These are phyloP conservation scores for Adoxophyes honmai DNA, from an alignment of 1,140 invertebrate species.

Conservation along the genomic window DNA sequence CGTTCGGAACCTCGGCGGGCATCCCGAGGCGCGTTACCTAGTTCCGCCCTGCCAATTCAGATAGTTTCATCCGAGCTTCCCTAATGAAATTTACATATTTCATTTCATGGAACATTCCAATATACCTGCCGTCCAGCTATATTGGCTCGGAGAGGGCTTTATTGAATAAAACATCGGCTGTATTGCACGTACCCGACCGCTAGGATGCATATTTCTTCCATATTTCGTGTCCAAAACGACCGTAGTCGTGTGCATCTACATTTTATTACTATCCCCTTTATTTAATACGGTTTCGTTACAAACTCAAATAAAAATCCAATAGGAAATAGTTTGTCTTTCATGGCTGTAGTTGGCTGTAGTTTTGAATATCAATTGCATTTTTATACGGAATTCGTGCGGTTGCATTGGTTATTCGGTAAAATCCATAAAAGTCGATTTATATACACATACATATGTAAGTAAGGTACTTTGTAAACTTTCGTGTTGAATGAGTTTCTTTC, in stretches of 20 bases:
- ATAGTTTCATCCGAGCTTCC: slow-evolving; percentile 14
- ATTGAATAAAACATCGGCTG: slow-evolving; percentile 62
- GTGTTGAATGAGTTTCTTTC: too few species aligned
- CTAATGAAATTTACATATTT: slow-evolving; percentile 37
- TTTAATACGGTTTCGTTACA: slow-evolving; percentile 18
- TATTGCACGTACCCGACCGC: slow-evolving; percentile 47
- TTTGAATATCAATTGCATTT: slow-evolving; percentile 16
- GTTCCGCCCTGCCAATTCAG: neutral
- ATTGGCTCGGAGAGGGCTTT: slow-evolving; percentile 43
- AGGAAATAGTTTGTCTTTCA: slow-evolving; percentile 14
- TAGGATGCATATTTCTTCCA: slow-evolving; percentile 55
- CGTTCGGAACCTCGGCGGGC: neutral
- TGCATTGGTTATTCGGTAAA: neutral
- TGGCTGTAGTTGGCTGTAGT: slow-evolving; percentile 7
- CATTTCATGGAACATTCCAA: slow-evolving; percentile 33
- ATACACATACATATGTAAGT: too few species aligned
- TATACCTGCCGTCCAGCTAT: slow-evolving; percentile 29
- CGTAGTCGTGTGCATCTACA: slow-evolving; percentile 32
- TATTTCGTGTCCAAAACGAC: slow-evolving; percentile 29
- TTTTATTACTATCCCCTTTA: slow-evolving; percentile 27
- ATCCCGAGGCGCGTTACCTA: slow-evolving; percentile 2
- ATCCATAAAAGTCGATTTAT: slow-evolving; percentile 8
- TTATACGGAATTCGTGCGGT: slow-evolving; percentile 10
- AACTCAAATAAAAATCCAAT: slow-evolving; percentile 21
- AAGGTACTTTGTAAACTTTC: too few species aligned